Percentiles rank a stretch among this genome's conserved stretches.
Conservation (phyloP, 2,113 vertebrate genomes). For the Psephotus haematonotus region DNA sequence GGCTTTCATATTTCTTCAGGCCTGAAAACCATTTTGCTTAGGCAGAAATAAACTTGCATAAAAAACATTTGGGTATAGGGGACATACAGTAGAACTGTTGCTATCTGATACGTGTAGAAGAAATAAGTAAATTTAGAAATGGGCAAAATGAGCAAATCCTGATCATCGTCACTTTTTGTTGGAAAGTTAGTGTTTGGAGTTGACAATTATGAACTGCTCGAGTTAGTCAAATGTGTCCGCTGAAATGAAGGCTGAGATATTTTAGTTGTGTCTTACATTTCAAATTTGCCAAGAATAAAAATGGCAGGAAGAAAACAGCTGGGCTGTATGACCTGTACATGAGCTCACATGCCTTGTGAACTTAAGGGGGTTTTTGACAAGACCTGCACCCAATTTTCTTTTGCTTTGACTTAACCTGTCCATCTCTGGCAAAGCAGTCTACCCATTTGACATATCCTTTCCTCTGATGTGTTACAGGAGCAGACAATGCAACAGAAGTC, state of each 20-base stretch:
- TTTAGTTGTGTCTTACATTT: conserved; percentile 40
- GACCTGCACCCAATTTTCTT: conserved; percentile 52
- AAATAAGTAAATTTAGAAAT: neutral
- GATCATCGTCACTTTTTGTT: conserved; percentile 21
- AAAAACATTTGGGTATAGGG: rapidly evolving
- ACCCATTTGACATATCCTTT: conserved; percentile 19
- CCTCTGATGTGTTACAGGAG: neutral
- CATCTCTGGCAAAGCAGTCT: conserved; percentile 43
- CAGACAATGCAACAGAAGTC: neutral
- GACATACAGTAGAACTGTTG: neutral
- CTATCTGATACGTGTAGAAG: neutral
- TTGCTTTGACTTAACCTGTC: conserved; percentile 25
- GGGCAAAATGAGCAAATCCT: neutral
- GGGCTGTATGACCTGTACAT: neutral
- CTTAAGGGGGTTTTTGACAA: neutral
- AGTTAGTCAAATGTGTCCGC: neutral
- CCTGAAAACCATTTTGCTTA: neutral
- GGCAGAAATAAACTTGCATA: neutral
- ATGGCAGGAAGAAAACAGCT: neutral
- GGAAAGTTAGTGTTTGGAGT: neutral
- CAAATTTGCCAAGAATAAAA: conserved; percentile 25
- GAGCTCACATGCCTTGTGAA: neutral
- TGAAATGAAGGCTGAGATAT: conserved; percentile 2
- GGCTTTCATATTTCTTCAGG: neutral
- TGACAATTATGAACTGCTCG: neutral